Conservation (phyloP, 2,797 vertebrate species). For the Sternotherus odoratus region DNA sequence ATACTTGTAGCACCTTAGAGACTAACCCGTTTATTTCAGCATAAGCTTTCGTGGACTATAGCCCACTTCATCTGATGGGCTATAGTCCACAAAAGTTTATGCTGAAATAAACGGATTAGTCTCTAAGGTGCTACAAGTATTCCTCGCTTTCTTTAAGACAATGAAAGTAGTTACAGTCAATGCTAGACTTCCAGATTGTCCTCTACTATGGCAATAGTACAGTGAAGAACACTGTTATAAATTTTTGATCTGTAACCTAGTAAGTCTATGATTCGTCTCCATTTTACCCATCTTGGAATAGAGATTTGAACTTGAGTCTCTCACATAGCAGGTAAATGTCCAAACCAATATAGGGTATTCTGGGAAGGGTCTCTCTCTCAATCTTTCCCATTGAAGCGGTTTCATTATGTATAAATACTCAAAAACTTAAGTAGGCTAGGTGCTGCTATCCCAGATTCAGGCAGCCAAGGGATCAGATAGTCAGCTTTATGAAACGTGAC, state of each 20-base stretch:
- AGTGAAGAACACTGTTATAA: accelerated
- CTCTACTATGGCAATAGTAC: neutral
- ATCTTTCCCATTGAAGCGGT: neutral
- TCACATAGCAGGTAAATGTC: neutral
- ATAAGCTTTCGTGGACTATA: too few relatives aligned
- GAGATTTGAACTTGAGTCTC: neutral
- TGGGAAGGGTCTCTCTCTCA: neutral
- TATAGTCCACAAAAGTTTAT: too few relatives aligned
- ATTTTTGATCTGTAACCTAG: too few relatives aligned
- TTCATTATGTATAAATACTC: neutral
- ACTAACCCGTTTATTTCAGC: too few relatives aligned
- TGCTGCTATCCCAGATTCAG: neutral
- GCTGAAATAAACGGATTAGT: too few relatives aligned
- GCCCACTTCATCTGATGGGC: too few relatives aligned
- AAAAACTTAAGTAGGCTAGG: neutral
- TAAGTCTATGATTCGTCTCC: neutral
- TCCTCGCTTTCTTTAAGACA: too few relatives aligned
- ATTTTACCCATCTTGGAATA: neutral
- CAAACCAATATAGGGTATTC: neutral
- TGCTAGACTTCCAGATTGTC: too few relatives aligned
- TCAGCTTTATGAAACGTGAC: accelerated
- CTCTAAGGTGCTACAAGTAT: too few relatives aligned
- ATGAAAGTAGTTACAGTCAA: too few relatives aligned
- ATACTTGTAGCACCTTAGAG: too few relatives aligned
- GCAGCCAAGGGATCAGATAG: neutral